Evolutionary conservation across 2,888 invertebrate species (phyloP).

Genomic region (Cephus pulcher): DNA sequence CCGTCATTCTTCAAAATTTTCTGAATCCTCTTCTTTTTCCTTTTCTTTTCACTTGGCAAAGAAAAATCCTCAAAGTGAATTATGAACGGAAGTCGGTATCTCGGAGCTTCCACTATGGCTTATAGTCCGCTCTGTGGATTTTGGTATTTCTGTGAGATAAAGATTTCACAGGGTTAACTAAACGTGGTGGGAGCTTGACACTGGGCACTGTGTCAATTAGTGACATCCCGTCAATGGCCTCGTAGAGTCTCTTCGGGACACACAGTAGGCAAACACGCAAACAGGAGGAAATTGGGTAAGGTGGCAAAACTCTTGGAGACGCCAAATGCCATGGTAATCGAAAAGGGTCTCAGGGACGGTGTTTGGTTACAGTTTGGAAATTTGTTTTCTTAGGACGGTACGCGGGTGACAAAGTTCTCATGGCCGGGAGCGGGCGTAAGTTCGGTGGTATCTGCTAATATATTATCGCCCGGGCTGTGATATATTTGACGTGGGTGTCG

Average conservation of each 20-base stretch:
- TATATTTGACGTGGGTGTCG: slow-evolving; percentile 60
- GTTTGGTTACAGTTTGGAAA: slow-evolving; percentile 9
- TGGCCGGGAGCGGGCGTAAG: neutral
- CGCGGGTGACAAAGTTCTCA: slow-evolving; percentile 8
- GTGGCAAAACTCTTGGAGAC: neutral
- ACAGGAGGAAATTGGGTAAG: slow-evolving; percentile 4
- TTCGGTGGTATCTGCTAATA: slow-evolving; percentile 38
- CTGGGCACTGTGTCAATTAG: slow-evolving; percentile 1
- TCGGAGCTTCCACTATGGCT: neutral
- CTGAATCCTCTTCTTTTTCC: slow-evolving; percentile 9
- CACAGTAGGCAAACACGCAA: slow-evolving; percentile 3
- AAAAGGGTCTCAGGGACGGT: slow-evolving; percentile 4
- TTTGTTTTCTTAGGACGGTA: slow-evolving; percentile 7
- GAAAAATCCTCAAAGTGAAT: neutral
- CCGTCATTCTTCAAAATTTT: neutral
- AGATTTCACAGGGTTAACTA: neutral
- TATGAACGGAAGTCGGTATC: neutral
- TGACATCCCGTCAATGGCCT: slow-evolving; percentile 3
- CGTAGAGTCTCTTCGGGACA: neutral
- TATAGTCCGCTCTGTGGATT: neutral
- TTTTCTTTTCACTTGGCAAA: slow-evolving; percentile 8
- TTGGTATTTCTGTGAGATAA: neutral
- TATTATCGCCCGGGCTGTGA: slow-evolving; percentile 55
- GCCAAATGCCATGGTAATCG: slow-evolving; percentile 8
- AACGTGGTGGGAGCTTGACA: neutral